A percentile compares a stretch with the other conserved stretches of the same genome.
phyloP scores from a whole-genome alignment of 2,113 vertebrate species.

The Bagarius yarrelli region DNA sequence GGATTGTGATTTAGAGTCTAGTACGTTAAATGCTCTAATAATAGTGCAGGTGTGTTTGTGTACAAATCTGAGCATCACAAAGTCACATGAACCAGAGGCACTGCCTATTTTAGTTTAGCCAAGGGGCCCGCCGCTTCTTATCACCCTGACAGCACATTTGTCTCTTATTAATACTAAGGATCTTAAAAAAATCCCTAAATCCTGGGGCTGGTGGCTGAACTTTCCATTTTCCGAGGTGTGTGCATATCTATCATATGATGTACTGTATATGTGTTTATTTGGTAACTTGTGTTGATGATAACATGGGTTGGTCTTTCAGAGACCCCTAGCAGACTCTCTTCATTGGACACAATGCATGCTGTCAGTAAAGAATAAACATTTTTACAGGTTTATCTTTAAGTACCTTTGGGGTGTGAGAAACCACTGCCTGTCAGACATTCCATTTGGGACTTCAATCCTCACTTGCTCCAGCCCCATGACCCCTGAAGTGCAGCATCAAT shows the following conservation, averaged over 20 bases:
- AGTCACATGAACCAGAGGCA: background rate
- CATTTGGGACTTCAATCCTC: slow-evolving; percentile 7
- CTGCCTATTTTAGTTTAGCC: slow-evolving; percentile 29
- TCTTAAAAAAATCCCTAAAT: slow-evolving; percentile 32
- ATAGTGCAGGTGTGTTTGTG: slow-evolving; percentile 2
- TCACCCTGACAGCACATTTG: slow-evolving; percentile 35
- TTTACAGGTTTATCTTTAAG: slow-evolving; percentile 27
- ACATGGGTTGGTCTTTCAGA: background rate
- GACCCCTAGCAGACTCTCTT: background rate
- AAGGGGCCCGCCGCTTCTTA: slow-evolving; percentile 33
- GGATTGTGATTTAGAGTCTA: background rate
- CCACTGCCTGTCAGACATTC: slow-evolving; percentile 31
- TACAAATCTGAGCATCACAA: background rate
- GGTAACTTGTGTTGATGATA: background rate
- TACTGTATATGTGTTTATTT: background rate
- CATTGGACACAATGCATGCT: background rate
- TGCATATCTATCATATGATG: background rate
- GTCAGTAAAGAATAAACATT: slow-evolving; percentile 20
- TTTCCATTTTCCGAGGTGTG: background rate
- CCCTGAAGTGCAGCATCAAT: slow-evolving; percentile 22
- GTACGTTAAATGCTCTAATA: background rate
- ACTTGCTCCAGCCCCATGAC: background rate
- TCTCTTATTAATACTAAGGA: slow-evolving; percentile 34
- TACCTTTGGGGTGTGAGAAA: slow-evolving; percentile 35
- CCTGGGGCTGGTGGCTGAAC: background rate